These are phyloP conservation scores for Bucorvus abyssinicus DNA, from an alignment of 2,797 vertebrate genomes.

Conservation along the genomic window DNA sequence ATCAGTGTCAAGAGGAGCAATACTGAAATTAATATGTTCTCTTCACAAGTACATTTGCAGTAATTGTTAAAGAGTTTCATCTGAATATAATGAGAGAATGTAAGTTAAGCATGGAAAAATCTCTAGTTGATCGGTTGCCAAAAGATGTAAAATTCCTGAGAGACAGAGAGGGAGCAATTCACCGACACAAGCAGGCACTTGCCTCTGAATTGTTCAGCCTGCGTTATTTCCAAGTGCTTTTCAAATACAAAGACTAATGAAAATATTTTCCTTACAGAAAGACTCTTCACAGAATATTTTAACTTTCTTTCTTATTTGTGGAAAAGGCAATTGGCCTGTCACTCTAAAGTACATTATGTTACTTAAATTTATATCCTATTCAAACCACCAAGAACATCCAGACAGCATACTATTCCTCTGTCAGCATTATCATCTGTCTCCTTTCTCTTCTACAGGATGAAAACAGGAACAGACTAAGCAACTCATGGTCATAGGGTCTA, in stretches of 20 bases:
- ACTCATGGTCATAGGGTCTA: neutral
- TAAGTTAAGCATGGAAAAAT: neutral
- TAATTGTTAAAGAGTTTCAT: neutral
- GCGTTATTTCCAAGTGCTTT: neutral
- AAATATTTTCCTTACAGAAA: conserved; percentile 6
- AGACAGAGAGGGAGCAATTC: neutral
- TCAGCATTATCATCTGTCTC: neutral
- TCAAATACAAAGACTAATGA: neutral
- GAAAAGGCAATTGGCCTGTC: neutral
- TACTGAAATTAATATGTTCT: neutral
- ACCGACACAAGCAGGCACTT: neutral
- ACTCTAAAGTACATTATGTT: neutral
- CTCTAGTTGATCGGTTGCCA: neutral
- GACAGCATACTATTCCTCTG: neutral
- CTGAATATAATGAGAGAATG: too few species aligned
- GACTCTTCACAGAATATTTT: neutral
- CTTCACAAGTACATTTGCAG: neutral
- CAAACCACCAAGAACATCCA: neutral
- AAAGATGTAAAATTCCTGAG: neutral
- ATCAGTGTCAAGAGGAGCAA: neutral
- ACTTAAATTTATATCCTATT: neutral
- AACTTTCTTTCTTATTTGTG: neutral
- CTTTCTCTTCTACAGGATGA: neutral
- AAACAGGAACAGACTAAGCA: neutral
- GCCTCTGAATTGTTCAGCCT: neutral